These are phyloP conservation scores for Carabus problematicus DNA, from an alignment of 2,888 invertebrate genomes.

Conservation along the genomic window DNA sequence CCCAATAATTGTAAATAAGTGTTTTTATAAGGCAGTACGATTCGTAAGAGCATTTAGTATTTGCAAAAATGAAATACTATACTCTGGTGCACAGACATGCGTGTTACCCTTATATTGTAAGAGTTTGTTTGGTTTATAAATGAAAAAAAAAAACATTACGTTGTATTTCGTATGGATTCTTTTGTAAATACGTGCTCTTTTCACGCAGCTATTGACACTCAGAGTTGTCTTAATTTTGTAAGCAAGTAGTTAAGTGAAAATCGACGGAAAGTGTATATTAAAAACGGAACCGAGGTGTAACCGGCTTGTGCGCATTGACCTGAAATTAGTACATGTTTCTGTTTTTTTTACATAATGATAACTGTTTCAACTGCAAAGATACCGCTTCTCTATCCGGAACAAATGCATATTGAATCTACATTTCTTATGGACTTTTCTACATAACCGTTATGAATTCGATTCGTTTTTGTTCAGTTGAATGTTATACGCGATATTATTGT, in stretches of 20 bases:
- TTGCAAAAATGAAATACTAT: neutral
- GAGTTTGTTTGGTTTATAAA: neutral
- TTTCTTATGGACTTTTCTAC: no score
- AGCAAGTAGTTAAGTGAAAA: conserved; percentile 11
- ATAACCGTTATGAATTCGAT: no score
- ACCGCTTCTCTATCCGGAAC: no score
- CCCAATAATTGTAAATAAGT: conserved; percentile 35
- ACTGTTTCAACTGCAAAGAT: no score
- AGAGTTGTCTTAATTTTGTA: conserved; percentile 34
- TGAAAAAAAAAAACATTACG: neutral
- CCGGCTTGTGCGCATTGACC: neutral
- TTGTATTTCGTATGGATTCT: conserved; percentile 11
- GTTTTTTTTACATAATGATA: conserved; percentile 20
- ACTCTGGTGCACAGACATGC: neutral
- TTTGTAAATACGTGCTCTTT: conserved; percentile 27
- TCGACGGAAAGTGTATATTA: neutral
- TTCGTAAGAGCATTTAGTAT: conserved; percentile 33
- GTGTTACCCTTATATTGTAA: neutral
- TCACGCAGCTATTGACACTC: conserved; percentile 30
- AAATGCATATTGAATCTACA: no score
- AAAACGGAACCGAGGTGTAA: neutral
- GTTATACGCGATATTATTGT: no score
- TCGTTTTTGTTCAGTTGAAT: no score
- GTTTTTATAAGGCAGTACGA: conserved; percentile 34
- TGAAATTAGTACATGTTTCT: conserved; percentile 17